phyloP scores from a whole-genome alignment of 2,113 vertebrate genomes.

The Xenopus borealis region DNA sequence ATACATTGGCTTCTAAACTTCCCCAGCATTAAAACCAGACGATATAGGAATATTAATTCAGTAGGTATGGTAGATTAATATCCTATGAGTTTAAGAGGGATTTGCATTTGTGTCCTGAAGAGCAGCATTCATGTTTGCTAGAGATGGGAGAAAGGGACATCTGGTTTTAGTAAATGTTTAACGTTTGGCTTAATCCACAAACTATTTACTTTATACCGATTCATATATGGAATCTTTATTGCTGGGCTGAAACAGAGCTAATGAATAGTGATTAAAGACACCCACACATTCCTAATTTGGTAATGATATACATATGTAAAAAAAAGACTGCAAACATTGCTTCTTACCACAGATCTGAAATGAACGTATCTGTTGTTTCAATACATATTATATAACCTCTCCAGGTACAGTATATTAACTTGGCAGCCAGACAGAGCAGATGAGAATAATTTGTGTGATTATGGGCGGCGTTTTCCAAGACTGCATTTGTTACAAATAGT shows the following conservation, averaged over 20 bases:
- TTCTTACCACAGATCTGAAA: background rate
- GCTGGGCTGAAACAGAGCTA: background rate
- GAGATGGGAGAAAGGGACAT: background rate
- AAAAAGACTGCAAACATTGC: too few relatives aligned
- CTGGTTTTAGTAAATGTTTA: conserved; percentile 2
- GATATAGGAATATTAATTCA: background rate
- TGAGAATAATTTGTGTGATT: too few relatives aligned
- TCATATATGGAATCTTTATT: conserved; percentile 5
- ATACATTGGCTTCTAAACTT: too few relatives aligned
- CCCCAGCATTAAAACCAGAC: background rate
- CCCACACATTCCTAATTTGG: conserved; percentile 1
- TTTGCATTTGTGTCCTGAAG: background rate
- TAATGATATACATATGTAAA: conserved; percentile 8
- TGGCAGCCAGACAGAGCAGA: background rate
- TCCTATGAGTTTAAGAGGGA: background rate
- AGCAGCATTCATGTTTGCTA: background rate
- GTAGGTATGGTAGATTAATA: background rate
- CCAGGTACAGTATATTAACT: background rate
- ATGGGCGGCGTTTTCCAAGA: too few relatives aligned
- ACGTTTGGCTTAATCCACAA: background rate
- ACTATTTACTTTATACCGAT: background rate
- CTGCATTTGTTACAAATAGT: too few relatives aligned
- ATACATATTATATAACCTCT: background rate
- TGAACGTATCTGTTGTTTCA: background rate
- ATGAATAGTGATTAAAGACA: conserved; percentile 1